These are phyloP conservation scores for Chaetoderma sp. DNA, from an alignment of 2,888 invertebrate genomes.

Conservation along the genomic window DNA sequence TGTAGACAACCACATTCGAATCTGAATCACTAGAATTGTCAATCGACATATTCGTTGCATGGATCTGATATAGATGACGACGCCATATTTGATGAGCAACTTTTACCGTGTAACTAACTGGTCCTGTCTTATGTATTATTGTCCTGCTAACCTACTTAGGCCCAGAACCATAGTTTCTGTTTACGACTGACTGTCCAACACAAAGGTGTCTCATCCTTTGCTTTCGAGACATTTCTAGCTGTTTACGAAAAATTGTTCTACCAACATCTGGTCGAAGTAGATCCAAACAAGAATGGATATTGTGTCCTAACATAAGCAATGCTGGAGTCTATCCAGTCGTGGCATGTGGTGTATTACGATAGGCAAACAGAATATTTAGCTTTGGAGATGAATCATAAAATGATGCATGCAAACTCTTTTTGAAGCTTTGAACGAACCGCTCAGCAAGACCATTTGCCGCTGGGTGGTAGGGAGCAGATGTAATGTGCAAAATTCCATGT, in stretches of 20 bases:
- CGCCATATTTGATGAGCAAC: too few species aligned
- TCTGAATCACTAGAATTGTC: too few species aligned
- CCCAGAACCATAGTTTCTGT: not conserved
- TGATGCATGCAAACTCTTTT: constrained; percentile 7
- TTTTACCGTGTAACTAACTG: too few species aligned
- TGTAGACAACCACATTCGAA: too few species aligned
- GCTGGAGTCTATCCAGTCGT: too few species aligned
- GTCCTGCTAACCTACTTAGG: constrained; percentile 5
- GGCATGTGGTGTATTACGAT: constrained; percentile 2
- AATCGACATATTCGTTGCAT: too few species aligned
- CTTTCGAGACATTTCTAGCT: not conserved
- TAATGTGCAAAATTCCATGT: constrained; percentile 40
- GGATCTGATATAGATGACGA: too few species aligned
- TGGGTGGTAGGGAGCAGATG: constrained; percentile 47
- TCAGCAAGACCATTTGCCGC: constrained; percentile 53
- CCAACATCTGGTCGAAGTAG: not conserved
- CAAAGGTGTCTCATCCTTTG: not conserved
- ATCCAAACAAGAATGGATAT: not conserved
- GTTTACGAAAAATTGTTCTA: not conserved
- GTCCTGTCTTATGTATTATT: not conserved
- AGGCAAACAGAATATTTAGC: not conserved
- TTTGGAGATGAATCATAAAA: too few species aligned
- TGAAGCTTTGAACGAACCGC: constrained; percentile 44
- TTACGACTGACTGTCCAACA: not conserved
- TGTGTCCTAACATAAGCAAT: too few species aligned